A percentile compares a stretch with the other conserved stretches of the same genome.
Evolutionary conservation across 2,797 vertebrate species (phyloP).

Genomic region (Schizopygopsis malacanthus): DNA sequence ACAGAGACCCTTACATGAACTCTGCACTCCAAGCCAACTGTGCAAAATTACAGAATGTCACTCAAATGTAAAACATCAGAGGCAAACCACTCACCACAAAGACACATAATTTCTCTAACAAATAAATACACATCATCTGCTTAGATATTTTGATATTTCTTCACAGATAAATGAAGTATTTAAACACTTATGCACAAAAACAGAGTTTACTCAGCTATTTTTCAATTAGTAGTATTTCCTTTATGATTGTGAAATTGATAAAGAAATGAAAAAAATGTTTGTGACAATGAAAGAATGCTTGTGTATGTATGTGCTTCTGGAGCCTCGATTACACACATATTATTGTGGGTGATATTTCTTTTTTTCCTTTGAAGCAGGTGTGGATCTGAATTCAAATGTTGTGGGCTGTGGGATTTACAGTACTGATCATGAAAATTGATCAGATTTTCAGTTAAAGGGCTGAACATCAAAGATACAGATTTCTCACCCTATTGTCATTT

Average conservation of each 20-base stretch:
- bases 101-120: background rate
- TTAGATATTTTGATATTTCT: background rate
- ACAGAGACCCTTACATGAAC: background rate
- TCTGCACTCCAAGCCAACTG: constrained; percentile 2
- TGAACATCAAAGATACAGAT: background rate
- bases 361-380: background rate
- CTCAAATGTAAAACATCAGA: background rate
- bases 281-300: background rate
- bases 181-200: background rate
- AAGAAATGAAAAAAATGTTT: background rate
- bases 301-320: background rate
- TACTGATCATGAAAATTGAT: background rate
- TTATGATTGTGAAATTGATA: background rate
- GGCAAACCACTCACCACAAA: background rate
- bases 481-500: background rate
- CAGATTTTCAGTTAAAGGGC: background rate
- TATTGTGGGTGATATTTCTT: too few species aligned
- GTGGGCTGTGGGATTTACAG: background rate
- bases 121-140: background rate
- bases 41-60: background rate
- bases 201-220: background rate
- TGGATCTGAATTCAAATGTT: background rate
- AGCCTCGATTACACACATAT: background rate
- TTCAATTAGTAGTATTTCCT: background rate
- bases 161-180: background rate